These are phyloP conservation scores for Oryctolagus cuniculus DNA, from an alignment of 2,113 vertebrate species.

Conservation along the genomic window mOryCun1.1 NC_091433.1:38179501-38180000, in stretches of 20 bases:
- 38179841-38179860: no score
- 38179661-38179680: neutral
- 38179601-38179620: neutral
- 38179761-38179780: neutral
- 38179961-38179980: no score
- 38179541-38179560: neutral
- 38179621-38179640: neutral
- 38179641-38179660: neutral
- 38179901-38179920: no score
- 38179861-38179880: no score
- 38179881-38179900: no score
- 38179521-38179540: neutral
- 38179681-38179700: neutral
- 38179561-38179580: neutral
- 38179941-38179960: no score
- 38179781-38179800: neutral
- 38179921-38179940: no score
- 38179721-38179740: neutral
- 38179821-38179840: no score
- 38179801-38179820: neutral
- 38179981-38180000: no score
- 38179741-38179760: neutral
- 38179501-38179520: neutral
- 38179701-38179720: neutral
- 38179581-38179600: neutral